phyloP scores from a whole-genome alignment of 2,113 vertebrate genomes.

The Brachionichthys hirsutus region DNA sequence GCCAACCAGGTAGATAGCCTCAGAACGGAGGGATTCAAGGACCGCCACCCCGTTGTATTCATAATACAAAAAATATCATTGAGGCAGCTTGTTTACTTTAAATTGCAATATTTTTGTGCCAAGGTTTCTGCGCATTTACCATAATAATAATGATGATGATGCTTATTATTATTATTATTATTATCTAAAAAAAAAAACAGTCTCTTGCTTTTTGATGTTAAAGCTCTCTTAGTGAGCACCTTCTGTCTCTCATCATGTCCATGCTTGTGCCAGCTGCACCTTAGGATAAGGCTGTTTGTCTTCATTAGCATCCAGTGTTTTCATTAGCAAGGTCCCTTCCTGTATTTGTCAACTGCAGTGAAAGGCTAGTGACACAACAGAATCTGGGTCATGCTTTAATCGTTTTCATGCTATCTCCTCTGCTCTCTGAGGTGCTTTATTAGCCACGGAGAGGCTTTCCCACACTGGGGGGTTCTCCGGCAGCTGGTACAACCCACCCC shows the following conservation, averaged over 20 bases:
- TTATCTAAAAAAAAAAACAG: background rate
- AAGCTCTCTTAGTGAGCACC: slow-evolving; percentile 28
- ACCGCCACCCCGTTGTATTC: slow-evolving; percentile 12
- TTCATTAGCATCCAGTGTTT: slow-evolving; percentile 73
- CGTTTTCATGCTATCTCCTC: slow-evolving; percentile 70
- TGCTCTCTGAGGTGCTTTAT: slow-evolving; percentile 66
- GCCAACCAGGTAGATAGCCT: slow-evolving; percentile 22
- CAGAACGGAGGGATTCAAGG: slow-evolving; percentile 21
- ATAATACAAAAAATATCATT: slow-evolving; percentile 14
- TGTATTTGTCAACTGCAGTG: slow-evolving; percentile 66
- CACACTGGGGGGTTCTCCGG: slow-evolving; percentile 58
- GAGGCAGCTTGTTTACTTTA: background rate
- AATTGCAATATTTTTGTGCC: no score
- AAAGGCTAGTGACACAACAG: slow-evolving; percentile 74
- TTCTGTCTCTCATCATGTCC: slow-evolving; percentile 36
- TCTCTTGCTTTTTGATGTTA: slow-evolving; percentile 17
- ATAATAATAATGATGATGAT: no score
- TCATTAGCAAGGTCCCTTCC: slow-evolving; percentile 60
- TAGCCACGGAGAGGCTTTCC: slow-evolving; percentile 64
- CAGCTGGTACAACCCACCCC: slow-evolving; percentile 56
- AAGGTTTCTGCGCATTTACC: background rate
- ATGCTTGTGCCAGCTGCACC: slow-evolving; percentile 56
- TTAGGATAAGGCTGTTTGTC: slow-evolving; percentile 60
- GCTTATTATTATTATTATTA: no score
- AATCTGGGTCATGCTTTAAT: slow-evolving; percentile 75